These are phyloP conservation scores for Acronicta leporina DNA, from an alignment of 2,888 invertebrate genomes.

Conservation along the genomic window DNA sequence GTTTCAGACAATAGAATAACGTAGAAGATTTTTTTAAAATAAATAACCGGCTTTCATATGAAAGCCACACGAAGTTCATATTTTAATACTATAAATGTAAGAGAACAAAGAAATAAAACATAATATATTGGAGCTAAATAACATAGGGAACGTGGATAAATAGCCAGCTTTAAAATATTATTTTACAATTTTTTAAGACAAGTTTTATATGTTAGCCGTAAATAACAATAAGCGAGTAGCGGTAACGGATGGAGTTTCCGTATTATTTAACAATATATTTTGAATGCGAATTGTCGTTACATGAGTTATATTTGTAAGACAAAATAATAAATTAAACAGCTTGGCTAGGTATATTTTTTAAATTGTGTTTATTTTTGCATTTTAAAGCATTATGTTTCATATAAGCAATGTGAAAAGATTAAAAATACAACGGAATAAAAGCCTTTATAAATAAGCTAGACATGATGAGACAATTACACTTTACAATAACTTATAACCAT, in stretches of 20 bases:
- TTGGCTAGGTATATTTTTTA: neutral
- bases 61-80: neutral
- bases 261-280: slow-evolving; percentile 13
- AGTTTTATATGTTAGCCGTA: slow-evolving; percentile 16
- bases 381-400: no score
- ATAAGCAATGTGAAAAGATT: slow-evolving; percentile 2
- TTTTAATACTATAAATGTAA: neutral
- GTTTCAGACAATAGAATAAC: neutral
- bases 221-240: slow-evolving; percentile 29
- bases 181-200: slow-evolving; percentile 8
- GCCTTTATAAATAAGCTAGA: slow-evolving; percentile 12
- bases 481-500: neutral
- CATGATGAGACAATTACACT: neutral
- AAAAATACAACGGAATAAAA: slow-evolving; percentile 1
- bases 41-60: neutral
- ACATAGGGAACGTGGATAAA: neutral
- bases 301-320: slow-evolving; percentile 18
- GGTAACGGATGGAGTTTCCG: slow-evolving; percentile 31
- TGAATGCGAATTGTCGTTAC: slow-evolving; percentile 18
- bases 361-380: neutral
- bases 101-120: neutral
- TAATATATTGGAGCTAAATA: neutral
- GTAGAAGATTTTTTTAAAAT: neutral
- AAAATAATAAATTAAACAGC: slow-evolving; percentile 33
- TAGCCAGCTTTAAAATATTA: neutral